These are phyloP conservation scores for Sylvia borin DNA, from an alignment of 2,797 vertebrate genomes.

Conservation along the genomic window DNA sequence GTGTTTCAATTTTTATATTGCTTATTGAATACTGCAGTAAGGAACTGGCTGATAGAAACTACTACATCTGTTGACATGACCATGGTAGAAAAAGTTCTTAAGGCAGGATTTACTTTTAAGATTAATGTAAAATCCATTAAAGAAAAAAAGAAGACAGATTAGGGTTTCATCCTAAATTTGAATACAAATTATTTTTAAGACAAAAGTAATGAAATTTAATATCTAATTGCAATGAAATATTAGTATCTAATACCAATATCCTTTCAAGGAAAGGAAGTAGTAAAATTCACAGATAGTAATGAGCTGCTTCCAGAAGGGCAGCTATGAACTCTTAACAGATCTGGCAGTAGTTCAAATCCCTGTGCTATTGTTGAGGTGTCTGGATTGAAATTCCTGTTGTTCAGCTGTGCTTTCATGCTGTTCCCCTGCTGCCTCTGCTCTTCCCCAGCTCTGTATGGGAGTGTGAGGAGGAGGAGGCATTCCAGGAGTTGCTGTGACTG, in stretches of 20 bases:
- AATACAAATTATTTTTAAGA: slow-evolving; percentile 30
- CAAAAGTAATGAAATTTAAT: slow-evolving; percentile 22
- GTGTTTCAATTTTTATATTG: not conserved
- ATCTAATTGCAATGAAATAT: not conserved
- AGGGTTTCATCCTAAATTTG: slow-evolving; percentile 23
- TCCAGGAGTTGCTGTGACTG: not conserved
- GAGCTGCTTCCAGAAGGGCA: not conserved
- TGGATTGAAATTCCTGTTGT: not conserved
- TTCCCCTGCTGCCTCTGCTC: not conserved
- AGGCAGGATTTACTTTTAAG: not conserved
- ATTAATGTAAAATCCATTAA: not conserved
- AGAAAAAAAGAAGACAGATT: not conserved
- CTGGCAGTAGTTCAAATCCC: not conserved
- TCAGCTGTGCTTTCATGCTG: not conserved
- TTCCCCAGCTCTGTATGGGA: not conserved
- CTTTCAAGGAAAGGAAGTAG: not conserved
- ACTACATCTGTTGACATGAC: not conserved
- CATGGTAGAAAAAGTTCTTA: not conserved
- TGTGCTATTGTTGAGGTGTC: not conserved
- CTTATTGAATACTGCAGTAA: not conserved
- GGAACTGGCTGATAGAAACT: not conserved
- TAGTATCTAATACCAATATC: slow-evolving; percentile 14
- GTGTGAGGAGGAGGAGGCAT: not conserved
- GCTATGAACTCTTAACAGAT: not conserved
- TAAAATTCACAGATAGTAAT: not conserved